phyloP scores from a whole-genome alignment of 1,140 invertebrate genomes.

The Ericerus pela region DNA sequence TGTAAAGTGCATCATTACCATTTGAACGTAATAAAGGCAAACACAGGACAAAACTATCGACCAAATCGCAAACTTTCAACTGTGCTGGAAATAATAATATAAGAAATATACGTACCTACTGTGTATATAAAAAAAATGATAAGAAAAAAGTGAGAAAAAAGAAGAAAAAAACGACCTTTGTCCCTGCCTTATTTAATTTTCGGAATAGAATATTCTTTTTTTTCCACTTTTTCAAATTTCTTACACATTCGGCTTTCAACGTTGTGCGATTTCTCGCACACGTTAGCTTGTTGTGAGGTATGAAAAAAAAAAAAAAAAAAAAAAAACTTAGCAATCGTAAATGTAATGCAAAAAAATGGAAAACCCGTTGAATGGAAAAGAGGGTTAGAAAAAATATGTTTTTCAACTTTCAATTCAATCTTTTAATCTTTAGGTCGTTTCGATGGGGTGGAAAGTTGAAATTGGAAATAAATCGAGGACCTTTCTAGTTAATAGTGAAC shows the following conservation, averaged over 20 bases:
- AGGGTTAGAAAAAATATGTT: too few relatives aligned
- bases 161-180: background rate
- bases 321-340: too few relatives aligned
- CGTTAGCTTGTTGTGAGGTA: too few relatives aligned
- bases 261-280: too few relatives aligned
- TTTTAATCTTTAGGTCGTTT: too few relatives aligned
- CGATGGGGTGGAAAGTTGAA: too few relatives aligned
- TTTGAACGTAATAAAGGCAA: background rate
- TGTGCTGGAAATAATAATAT: background rate
- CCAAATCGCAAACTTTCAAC: background rate
- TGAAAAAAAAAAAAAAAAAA: too few relatives aligned
- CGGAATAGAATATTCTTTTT: constrained; percentile 8
- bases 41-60: constrained; percentile 6
- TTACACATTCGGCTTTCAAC: constrained; percentile 4
- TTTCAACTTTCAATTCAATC: too few relatives aligned
- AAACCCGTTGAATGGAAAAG: too few relatives aligned
- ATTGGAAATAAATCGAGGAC: too few relatives aligned
- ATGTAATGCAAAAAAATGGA: too few relatives aligned
- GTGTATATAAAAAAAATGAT: background rate
- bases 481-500: too few relatives aligned
- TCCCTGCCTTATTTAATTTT: constrained; percentile 3
- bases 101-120: background rate
- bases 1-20: constrained; percentile 11
- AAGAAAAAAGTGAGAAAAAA: background rate
- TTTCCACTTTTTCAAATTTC: constrained; percentile 12